Conservation (phyloP, 1,140 invertebrate genomes). For the Contarinia nasturtii region DNA sequence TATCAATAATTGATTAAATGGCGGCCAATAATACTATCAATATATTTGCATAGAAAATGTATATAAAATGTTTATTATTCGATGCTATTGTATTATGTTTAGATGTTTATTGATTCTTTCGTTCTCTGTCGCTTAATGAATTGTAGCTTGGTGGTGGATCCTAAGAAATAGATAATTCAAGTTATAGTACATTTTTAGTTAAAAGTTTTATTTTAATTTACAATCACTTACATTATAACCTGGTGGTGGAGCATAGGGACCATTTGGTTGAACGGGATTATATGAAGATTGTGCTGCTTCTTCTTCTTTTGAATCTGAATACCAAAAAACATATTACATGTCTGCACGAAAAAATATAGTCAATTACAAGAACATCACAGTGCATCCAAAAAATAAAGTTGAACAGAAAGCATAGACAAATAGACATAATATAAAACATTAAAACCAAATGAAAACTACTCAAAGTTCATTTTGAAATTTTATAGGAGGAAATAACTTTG, state of each 20-base stretch:
- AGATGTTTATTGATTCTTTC: conserved; percentile 15
- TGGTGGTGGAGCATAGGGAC: conserved; percentile 69
- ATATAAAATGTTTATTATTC: no score
- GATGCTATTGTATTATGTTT: no score
- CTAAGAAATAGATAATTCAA: conserved; percentile 25
- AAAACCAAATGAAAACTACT: no score
- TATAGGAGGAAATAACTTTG: no score
- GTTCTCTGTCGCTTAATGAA: conserved; percentile 33
- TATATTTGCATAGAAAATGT: no score
- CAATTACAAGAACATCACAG: conserved; percentile 1
- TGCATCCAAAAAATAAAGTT: not conserved
- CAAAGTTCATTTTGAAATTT: no score
- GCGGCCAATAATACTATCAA: no score
- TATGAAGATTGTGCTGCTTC: conserved; percentile 75
- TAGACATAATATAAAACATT: conserved; percentile 4
- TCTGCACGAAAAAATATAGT: not conserved
- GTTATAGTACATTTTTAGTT: no score
- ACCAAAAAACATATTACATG: conserved; percentile 1
- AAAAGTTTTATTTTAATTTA: no score
- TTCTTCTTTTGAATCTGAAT: conserved; percentile 61
- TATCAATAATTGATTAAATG: no score
- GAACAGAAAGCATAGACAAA: conserved; percentile 12
- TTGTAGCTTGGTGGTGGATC: conserved; percentile 60
- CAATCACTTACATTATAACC: conserved; percentile 63
- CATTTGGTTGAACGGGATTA: conserved; percentile 63